Percentiles rank a stretch among this genome's conserved stretches.
phyloP scores from a whole-genome alignment of 1,140 invertebrate species.

The Rhyzopertha dominica region DNA sequence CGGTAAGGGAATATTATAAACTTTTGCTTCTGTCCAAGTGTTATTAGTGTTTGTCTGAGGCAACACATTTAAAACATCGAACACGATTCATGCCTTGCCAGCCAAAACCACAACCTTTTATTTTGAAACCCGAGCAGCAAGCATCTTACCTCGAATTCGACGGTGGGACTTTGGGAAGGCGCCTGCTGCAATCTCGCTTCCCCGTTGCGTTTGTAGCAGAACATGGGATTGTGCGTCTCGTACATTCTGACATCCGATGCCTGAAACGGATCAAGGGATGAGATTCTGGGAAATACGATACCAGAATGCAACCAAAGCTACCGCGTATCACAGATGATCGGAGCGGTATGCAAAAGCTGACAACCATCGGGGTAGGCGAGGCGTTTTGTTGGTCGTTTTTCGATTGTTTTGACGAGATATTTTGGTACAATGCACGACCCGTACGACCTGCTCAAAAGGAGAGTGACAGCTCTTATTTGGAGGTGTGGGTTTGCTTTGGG shows the following conservation, averaged over 20 bases:
- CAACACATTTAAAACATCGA: neutral
- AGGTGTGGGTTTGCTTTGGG: too few species aligned
- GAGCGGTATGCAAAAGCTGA: neutral
- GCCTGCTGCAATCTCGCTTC: slow-evolving; percentile 22
- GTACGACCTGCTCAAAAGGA: neutral
- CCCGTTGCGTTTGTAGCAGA: slow-evolving; percentile 35
- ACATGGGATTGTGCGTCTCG: slow-evolving; percentile 38
- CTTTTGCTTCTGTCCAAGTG: neutral
- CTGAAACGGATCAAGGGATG: slow-evolving; percentile 1
- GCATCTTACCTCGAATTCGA: slow-evolving; percentile 14
- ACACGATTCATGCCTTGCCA: slow-evolving; percentile 1
- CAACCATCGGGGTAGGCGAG: neutral
- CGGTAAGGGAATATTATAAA: neutral
- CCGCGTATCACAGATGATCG: neutral
- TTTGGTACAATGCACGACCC: neutral
- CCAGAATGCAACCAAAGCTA: neutral
- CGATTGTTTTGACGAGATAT: neutral
- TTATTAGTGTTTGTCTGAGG: neutral
- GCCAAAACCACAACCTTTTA: neutral
- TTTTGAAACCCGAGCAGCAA: slow-evolving; percentile 4
- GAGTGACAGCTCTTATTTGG: too few species aligned
- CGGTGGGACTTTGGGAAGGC: slow-evolving; percentile 6
- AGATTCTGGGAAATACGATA: neutral
- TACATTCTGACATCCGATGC: slow-evolving; percentile 34
- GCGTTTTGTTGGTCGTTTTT: neutral